Base-by-base conservation (phyloP, 2,797 vertebrate genomes). In the Glyptemys insculpta region DNA sequence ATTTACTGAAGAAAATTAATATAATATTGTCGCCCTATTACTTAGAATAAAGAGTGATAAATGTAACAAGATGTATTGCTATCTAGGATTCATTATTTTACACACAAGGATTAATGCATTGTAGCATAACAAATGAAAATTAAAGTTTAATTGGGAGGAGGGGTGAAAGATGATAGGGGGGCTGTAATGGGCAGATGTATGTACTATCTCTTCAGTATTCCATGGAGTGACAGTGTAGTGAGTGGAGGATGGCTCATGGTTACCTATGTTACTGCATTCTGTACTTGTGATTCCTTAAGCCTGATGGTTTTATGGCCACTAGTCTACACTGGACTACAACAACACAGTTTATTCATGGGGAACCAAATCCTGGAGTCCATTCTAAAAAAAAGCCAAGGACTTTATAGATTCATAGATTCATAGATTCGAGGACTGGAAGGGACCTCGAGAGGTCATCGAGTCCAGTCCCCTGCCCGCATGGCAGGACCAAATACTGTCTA, bases 181-280 rank as follows among this genome's bases (percentile, higher is more conserved):
- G 19, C 83, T 83, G 41, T 86, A 79, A 87, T 6, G 93, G 82
- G 82, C 19, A 85, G 23, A 31, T 72, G 12, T 29, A 92, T 90
- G 49, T 87, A 95, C 88, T 89, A 85, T 53, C 85, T 91, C 4
- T 90, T 92, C 91, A 89, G 53, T 52, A n/a, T 52, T 91, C 83
- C 49, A 27, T 1, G 81, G 83, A 83, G 88, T 95, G 65, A 23
- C 29, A 12, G 44, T 79, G 49, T 5, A 91, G 37, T 85, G 86
- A 93, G 87, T 29, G 49, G 49, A 87, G 44, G 27, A 88, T 90
- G 87, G 59, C 91, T 79, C 89, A n/a, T 88, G 83, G 81, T 93
- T 90, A 53, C 47, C 79, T 49, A 5, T 81, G 52, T 41, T 92
- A 37, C 65, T 54, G 53, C 50, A 79, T 44, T 62, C 83, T 94